Evolutionary conservation across 2,797 vertebrate genomes (phyloP), one percentile per base, ranked within the genome.

Genomic region (Ispidina lecontei): DNA sequence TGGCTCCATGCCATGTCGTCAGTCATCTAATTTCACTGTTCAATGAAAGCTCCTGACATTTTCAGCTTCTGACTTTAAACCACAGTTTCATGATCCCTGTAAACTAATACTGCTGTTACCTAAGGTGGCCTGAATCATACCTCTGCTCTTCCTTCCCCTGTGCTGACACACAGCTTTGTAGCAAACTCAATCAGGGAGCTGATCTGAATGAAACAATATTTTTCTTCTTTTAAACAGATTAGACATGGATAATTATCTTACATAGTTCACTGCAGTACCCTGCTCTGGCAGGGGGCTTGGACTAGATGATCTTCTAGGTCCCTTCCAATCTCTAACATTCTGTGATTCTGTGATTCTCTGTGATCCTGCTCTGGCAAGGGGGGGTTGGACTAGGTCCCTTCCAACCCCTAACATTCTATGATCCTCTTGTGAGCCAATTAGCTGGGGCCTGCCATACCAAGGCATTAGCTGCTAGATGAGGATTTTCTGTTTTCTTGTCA

Each of bases 11-110:
- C 31, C 29, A 4, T n/a, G 28, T 56, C 14, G 71, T 89, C 37
- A 49, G 23, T 68, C 19, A 62, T 6, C n/a, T n/a, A 15, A 7
- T 72, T 84, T 84, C 21, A 26, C 5, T 63, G 4, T 54, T 74
- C 78, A 29, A 9, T 90, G 37, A 44, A 58, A 71, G 20, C 39
- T 75, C 5, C 2, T 72, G 46, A 29, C 15, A 11, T 49, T 78
- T 68, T 13, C 20, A 12, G 5, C 37, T 28, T 84, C 29, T 58
- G 25, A 69, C 56, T 67, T 67, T 44, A 39, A 79, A 64, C 25
- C 0, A 0, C 11, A 35, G 0, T 69, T 87, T 79, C 9, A 20
- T 17, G 35, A 51, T 87, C n/a, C 8, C 41, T 71, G 25, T 63
- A 33, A 81, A 58, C 12, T 52, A 28, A 19, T 14, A 3, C 17